These are phyloP conservation scores for Gibbula magus DNA, from an alignment of 2,888 invertebrate genomes.

Conservation along the genomic window DNA sequence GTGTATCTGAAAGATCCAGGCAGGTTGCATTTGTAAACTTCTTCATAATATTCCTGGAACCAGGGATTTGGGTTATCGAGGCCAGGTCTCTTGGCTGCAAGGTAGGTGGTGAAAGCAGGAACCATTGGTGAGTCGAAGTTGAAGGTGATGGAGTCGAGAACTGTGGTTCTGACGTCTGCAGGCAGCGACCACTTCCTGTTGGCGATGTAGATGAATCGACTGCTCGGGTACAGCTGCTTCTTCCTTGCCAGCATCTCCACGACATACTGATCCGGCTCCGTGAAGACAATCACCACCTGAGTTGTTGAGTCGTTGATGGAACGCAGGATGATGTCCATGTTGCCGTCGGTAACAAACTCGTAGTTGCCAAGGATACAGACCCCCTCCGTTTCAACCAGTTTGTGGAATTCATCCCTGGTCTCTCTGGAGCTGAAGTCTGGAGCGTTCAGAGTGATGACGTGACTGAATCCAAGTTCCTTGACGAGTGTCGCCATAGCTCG, in stretches of 20 bases:
- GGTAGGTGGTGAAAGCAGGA: conserved; percentile 35
- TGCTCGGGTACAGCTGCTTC: conserved; percentile 21
- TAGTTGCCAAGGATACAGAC: conserved; percentile 64
- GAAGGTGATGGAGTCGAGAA: conserved; percentile 47
- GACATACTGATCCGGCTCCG: conserved; percentile 56
- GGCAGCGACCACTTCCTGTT: conserved; percentile 54
- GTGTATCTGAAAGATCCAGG: conserved; percentile 20
- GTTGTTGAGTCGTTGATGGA: conserved; percentile 59
- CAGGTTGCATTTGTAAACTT: conserved; percentile 54
- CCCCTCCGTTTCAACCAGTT: conserved; percentile 46
- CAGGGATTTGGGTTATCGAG: conserved; percentile 57
- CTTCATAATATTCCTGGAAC: conserved; percentile 65
- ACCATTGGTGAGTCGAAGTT: conserved; percentile 36
- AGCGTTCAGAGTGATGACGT: conserved; percentile 65
- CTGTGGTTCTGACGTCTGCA: not conserved
- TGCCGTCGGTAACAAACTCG: conserved; percentile 66
- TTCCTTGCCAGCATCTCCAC: conserved; percentile 54
- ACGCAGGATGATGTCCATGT: conserved; percentile 50
- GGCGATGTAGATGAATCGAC: conserved; percentile 54
- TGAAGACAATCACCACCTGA: conserved; percentile 65
- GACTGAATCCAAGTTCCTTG: conserved; percentile 57
- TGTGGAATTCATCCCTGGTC: conserved; percentile 50
- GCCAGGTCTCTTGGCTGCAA: conserved; percentile 11
- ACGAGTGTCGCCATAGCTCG: conserved; percentile 63
- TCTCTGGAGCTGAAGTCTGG: conserved; percentile 59